Percentiles rank a stretch among this genome's conserved stretches.
phyloP scores from a whole-genome alignment of 1,140 invertebrate genomes.

The Caenorhabditis inopinata region DNA sequence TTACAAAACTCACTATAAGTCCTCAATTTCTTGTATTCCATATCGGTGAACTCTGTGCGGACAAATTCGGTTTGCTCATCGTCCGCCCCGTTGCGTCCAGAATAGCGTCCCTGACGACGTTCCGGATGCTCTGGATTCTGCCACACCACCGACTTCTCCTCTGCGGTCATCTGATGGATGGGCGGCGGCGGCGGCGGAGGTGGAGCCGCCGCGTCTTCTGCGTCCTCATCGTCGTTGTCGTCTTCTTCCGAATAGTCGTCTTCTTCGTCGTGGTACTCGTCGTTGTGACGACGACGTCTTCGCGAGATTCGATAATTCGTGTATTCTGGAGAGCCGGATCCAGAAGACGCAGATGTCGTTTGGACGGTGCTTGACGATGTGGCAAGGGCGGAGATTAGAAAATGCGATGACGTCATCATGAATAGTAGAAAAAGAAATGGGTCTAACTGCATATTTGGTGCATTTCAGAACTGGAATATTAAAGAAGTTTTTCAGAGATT shows the following conservation, averaged over 20 bases:
- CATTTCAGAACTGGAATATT: no score
- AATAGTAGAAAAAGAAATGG: no score
- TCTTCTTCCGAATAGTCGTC: neutral
- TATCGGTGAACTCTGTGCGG: conserved; percentile 36
- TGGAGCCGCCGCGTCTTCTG: neutral
- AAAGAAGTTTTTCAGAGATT: no score
- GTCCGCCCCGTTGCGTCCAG: neutral
- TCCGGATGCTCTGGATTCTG: conserved; percentile 31
- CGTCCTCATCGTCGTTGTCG: neutral
- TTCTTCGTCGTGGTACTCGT: neutral
- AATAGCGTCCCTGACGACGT: conserved; percentile 3
- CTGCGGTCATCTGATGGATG: neutral
- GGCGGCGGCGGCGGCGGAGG: neutral
- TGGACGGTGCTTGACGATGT: no score
- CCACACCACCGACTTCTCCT: neutral
- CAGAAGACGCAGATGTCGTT: neutral
- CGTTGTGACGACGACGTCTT: neutral
- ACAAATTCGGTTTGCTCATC: conserved; percentile 41
- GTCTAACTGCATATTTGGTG: no score
- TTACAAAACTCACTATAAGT: conserved; percentile 39
- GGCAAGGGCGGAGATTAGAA: no score
- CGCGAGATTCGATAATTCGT: no score
- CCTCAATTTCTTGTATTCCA: conserved; percentile 40
- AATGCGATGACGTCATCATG: no score
- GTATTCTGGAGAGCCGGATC: neutral